These are phyloP conservation scores for Musca domestica DNA, from an alignment of 1,140 invertebrate species.

Conservation along the genomic window DNA sequence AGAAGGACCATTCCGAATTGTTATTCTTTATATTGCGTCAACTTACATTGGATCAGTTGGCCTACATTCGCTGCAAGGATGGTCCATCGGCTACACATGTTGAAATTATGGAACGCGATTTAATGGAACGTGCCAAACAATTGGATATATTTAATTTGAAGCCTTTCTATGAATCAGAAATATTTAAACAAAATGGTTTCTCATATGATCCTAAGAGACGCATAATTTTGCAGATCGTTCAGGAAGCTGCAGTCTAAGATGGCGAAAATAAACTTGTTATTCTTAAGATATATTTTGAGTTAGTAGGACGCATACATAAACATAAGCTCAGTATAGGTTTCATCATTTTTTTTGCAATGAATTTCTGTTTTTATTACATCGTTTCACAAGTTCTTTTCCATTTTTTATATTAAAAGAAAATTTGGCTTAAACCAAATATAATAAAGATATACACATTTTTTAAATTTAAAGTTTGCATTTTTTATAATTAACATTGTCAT, in stretches of 20 bases:
- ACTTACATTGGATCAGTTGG: conserved; percentile 85
- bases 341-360: conserved; percentile 21
- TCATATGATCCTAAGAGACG: conserved; percentile 80
- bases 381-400: background rate
- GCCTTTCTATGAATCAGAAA: conserved; percentile 87
- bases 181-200: conserved; percentile 91
- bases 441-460: too few relatives aligned
- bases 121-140: conserved; percentile 87
- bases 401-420: too few relatives aligned
- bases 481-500: too few relatives aligned
- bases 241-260: conserved; percentile 53
- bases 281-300: background rate
- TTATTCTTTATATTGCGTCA: conserved; percentile 94
- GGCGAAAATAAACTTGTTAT: background rate
- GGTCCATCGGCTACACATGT: conserved; percentile 72
- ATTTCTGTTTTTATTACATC: conserved; percentile 22
- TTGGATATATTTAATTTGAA: conserved; percentile 88
- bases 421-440: too few relatives aligned
- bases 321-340: conserved; percentile 1
- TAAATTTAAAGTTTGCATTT: too few relatives aligned
- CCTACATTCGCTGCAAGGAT: conserved; percentile 81
- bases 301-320: conserved; percentile 13
- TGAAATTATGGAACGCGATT: conserved; percentile 88
- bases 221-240: conserved; percentile 80
- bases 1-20: conserved; percentile 94